A percentile compares a stretch with the other conserved stretches of the same genome.
phyloP scores from a whole-genome alignment of 23 tunicate genomes.

The Ascidia mentula region DNA sequence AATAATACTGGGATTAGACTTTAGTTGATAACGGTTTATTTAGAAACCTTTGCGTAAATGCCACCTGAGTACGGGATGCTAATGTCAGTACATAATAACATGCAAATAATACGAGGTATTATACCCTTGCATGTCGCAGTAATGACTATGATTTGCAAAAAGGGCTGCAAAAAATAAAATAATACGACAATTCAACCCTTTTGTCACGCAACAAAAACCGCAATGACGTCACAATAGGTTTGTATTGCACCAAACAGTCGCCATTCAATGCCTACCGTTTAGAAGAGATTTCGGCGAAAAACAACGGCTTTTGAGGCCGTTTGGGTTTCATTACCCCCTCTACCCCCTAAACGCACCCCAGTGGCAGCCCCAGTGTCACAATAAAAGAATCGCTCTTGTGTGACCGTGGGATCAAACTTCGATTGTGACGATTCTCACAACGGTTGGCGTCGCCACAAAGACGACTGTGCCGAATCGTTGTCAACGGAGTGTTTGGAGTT shows the following conservation, averaged over 20 bases:
- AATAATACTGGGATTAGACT: too few species aligned
- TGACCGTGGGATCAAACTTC: neutral
- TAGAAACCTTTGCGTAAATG: too few species aligned
- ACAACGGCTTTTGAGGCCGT: neutral
- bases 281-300: neutral
- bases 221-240: neutral
- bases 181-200: too few species aligned
- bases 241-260: neutral
- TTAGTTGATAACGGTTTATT: too few species aligned
- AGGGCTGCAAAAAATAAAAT: too few species aligned
- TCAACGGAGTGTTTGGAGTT: neutral
- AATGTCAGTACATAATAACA: too few species aligned
- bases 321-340: neutral
- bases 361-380: conserved; percentile 4
- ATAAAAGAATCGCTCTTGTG: neutral
- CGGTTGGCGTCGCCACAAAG: neutral
- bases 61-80: too few species aligned
- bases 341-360: neutral
- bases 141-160: too few species aligned
- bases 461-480: neutral
- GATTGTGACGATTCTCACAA: neutral
- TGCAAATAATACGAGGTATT: too few species aligned
- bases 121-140: too few species aligned
- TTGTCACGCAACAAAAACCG: too few species aligned
- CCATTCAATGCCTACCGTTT: neutral